phyloP scores from a whole-genome alignment of 1,140 invertebrate species.

The Copidosoma floridanum region DNA sequence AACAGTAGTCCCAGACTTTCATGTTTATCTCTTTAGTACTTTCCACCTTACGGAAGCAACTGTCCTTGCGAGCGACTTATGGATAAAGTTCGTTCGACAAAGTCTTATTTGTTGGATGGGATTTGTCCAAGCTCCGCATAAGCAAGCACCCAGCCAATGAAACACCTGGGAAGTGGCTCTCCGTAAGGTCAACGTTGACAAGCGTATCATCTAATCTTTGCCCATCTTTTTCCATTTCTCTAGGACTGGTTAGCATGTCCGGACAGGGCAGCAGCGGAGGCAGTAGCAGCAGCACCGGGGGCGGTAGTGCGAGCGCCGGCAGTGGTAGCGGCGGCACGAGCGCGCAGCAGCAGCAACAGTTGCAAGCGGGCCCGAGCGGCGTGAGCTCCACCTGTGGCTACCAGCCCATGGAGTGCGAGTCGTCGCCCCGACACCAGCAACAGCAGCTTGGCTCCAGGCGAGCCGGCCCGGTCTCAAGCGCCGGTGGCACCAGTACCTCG shows the following conservation, averaged over 20 bases:
- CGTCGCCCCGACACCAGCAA: conserved; percentile 50
- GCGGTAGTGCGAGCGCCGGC: conserved; percentile 40
- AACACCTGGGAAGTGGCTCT: neutral
- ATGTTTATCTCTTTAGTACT: conserved; percentile 9
- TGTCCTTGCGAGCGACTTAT: no score
- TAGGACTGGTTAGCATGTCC: conserved; percentile 57
- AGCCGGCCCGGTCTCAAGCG: conserved; percentile 35
- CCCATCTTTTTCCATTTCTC: conserved; percentile 32
- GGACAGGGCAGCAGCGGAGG: conserved; percentile 52
- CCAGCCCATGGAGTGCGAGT: conserved; percentile 58
- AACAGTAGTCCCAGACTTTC: neutral
- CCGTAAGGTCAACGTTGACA: neutral
- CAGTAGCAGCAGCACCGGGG: conserved; percentile 37
- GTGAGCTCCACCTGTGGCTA: no score
- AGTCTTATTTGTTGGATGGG: no score
- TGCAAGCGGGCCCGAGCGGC: conserved; percentile 35
- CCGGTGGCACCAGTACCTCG: conserved; percentile 27
- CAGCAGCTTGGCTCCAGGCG: conserved; percentile 34
- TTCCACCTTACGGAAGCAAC: neutral
- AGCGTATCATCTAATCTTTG: neutral
- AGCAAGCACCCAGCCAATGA: no score
- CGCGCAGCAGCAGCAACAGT: conserved; percentile 35
- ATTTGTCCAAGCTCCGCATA: no score
- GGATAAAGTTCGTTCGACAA: no score
- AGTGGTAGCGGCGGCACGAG: conserved; percentile 37